Evolutionary conservation across 1,140 invertebrate species (phyloP).

Genomic region (Anoplolepis gracilipes): DNA sequence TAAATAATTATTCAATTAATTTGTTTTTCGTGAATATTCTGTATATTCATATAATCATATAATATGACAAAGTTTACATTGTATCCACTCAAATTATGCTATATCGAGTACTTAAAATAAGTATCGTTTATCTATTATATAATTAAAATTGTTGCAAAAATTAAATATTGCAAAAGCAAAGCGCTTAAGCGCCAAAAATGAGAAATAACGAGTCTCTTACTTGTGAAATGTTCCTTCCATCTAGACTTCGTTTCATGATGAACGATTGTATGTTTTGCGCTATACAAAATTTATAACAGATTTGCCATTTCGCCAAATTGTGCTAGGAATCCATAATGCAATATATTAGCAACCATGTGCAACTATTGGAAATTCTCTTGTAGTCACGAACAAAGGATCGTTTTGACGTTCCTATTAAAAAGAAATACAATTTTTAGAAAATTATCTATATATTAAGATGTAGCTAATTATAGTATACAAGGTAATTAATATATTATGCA

Average conservation of each 20-base stretch:
- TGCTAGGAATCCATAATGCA: constrained; percentile 68
- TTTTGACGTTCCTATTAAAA: constrained; percentile 3
- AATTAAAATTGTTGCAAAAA: constrained; percentile 7
- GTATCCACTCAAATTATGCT: too few relatives aligned
- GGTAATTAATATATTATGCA: background rate
- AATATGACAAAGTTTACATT: background rate
- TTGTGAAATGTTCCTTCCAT: constrained; percentile 71
- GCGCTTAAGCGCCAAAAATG: too few relatives aligned
- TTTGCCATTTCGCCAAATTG: constrained; percentile 24
- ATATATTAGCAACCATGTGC: background rate
- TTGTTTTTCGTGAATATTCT: background rate
- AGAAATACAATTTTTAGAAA: background rate
- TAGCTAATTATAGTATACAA: background rate
- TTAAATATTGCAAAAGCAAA: background rate
- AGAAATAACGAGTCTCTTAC: constrained; percentile 46
- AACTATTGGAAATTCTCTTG: background rate
- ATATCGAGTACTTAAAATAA: constrained; percentile 57
- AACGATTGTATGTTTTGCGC: constrained; percentile 30
- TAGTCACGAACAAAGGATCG: background rate
- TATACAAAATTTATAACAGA: constrained; percentile 15
- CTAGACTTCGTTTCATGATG: constrained; percentile 76
- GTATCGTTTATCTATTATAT: background rate
- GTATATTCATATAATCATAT: background rate
- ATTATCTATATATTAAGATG: constrained; percentile 16
- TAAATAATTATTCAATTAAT: background rate